Evolutionary conservation across 2,797 vertebrate genomes (phyloP), one percentile per base, ranked within the genome.

Genomic region (Rhinophrynus dorsalis): DNA sequence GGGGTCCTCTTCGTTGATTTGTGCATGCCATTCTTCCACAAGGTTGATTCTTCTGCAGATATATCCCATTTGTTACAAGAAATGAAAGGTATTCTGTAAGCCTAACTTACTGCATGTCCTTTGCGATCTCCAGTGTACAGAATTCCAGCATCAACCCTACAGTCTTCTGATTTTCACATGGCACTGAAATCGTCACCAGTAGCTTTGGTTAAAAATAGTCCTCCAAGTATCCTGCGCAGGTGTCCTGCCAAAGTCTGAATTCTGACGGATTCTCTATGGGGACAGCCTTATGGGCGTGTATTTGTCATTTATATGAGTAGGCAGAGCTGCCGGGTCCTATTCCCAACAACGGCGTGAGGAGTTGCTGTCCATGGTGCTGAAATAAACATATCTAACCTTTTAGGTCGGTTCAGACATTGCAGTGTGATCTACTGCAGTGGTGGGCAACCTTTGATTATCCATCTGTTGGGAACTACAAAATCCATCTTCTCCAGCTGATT

Each of bases 161-260:
- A 5, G 20, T 61, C 23, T 47, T 50, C 32, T 70, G 20, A 54
- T 56, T 47, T 50, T 56, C 23, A 29, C 20, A 42, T 47, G 42
- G 40, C 47, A 23, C 42, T 64, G 24, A 47, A 37, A 72, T 57
- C 45, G 26, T 60, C 13, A 23, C 24, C 32, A 63, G 47, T 47
- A 30, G 57, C 33, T 33, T 62, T 20, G 20, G 24, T 12, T 71
- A 56, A 63, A 63, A 71, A 63, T 56, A 71, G 50, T 45, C 10
- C 33, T 40, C 9, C 26, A 21, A 32, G 24, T 17, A 11, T 47
- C 48, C 55, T 24, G 54, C 13, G 30, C 40, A 20, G 15, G 20
- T 44, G 40, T 20, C 2, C 18, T 8, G 15, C 15, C 40, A 44
- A 44, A 7, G 40, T 44, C n/a, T 42, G 40, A 18, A 20, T 44